phyloP scores from a whole-genome alignment of 2,888 invertebrate species.

The Siphlonurus alternatus region DNA sequence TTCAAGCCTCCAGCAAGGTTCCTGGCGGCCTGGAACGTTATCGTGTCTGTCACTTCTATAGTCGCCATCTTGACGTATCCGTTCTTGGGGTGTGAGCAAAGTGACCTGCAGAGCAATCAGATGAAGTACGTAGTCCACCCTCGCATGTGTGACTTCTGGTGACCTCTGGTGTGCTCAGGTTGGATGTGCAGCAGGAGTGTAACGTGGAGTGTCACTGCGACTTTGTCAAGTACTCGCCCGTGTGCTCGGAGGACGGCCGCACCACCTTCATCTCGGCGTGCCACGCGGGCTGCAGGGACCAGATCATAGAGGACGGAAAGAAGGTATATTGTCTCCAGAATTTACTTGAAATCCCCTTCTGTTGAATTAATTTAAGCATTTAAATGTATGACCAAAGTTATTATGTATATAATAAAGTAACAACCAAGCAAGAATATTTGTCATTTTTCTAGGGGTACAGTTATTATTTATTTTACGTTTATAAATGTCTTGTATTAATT shows the following conservation, averaged over 20 bases:
- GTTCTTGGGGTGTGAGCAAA: slow-evolving; percentile 38
- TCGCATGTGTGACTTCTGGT: too few relatives aligned
- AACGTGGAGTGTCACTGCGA: slow-evolving; percentile 49
- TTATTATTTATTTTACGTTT: too few relatives aligned
- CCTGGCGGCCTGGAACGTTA: slow-evolving; percentile 50
- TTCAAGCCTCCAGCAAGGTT: slow-evolving; percentile 47
- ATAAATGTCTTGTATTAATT: too few relatives aligned
- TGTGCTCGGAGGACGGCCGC: slow-evolving; percentile 42
- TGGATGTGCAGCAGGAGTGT: slow-evolving; percentile 33
- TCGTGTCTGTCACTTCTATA: slow-evolving; percentile 43
- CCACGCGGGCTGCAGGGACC: slow-evolving; percentile 50
- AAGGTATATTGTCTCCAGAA: slow-evolving; percentile 26
- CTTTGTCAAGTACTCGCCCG: slow-evolving; percentile 53
- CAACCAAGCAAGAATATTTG: too few relatives aligned
- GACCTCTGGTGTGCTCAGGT: too few relatives aligned
- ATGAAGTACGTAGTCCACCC: too few relatives aligned
- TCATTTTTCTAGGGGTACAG: too few relatives aligned
- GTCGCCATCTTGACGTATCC: slow-evolving; percentile 45
- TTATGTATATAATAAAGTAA: too few relatives aligned
- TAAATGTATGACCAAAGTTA: too few relatives aligned
- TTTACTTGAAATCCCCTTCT: background rate
- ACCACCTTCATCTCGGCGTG: slow-evolving; percentile 62
- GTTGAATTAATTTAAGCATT: too few relatives aligned
- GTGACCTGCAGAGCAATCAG: background rate
- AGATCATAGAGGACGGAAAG: slow-evolving; percentile 23